Evolutionary conservation across 2,113 vertebrate species (phyloP), one percentile per base, ranked within the genome.

Genomic region (Capreolus pygargus): DNA sequence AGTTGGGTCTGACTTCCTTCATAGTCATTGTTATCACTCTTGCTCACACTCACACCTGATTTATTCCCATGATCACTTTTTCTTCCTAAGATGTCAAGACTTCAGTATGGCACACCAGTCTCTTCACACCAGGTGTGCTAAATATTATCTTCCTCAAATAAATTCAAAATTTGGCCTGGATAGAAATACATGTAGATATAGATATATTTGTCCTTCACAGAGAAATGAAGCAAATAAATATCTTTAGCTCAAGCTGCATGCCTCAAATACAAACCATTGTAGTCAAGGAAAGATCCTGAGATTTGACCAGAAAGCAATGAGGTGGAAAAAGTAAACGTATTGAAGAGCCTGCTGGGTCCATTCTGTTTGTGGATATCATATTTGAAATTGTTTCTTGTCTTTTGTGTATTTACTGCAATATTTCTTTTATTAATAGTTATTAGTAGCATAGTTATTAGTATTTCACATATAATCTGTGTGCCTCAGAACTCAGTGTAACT

Each of bases 221-320:
- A 81, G 47, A 96, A 94, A 84, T 61, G 67, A 92, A 61, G n/a
- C 39, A 52, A 93, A 92, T 50, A 86, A 86, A 78, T 52, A 5
- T 19, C 28, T 81, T 96, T 81, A 54, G 58, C 27, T 91, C 52
- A 43, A 12, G 28, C 27, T 89, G 25, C 11, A 23, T 45, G 11
- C 13, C 30, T 95, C 45, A 61, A 36, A 67, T 43, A 67, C 10
- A 85, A 92, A 76, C 47, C n/a, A 81, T n/a, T 91, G 54, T 45
- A 33, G 17, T 88, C 54, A 92, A 92, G 81, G 43, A 95, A 96
- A 89, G 23, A 97, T 84, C 92, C n/a, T 86, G 78, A 86, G n/a
- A 89, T 86, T 89, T 96, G n/a, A 70, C 82, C 33, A 81, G 64
- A 87, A 90, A 87, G 3, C 50, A 79, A 3, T 64, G 21, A 78